Evolutionary conservation across 2,113 vertebrate genomes (phyloP), one percentile per base, ranked within the genome.

Genomic region (Atlantisia rogersi): DNA sequence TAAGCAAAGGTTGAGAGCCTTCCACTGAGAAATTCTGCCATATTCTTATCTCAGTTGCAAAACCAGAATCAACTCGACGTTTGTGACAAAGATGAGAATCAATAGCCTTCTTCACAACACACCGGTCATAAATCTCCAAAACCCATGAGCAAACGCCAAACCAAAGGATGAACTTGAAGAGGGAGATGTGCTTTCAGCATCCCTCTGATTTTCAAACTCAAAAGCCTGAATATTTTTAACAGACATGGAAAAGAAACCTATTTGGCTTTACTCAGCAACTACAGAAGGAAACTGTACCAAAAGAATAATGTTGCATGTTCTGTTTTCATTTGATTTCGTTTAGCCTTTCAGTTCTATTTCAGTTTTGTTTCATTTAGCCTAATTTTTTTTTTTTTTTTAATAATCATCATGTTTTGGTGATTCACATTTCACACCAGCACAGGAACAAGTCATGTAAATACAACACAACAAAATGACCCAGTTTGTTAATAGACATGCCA

Each of bases 401-500:
- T 95, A 94, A 96, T 91, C 93, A 94, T 86, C 94, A 75, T 96
- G 80, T 96, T 95, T 96, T 95, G 88, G 88, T 96, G 95, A 96
- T 94, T 97, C 96, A 97, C 92, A 95, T 92, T 97, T 97, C 96
- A 92, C 96, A 96, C 91, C 83, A 96, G 84, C 89, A 64, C 86
- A 89, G 74, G 88, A 96, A 95, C 95, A 96, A 96, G 88, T 73
- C 83, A 95, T 96, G 95, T 96, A 96, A 96, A 96, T 82, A 96
- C 88, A 96, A 96, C 92, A 93, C 74, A 95, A 91, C 83, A 92
- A 92, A 96, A 95, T 80, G 88, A 96, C 92, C 95, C 86, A 95
- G 88, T 95, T 97, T 95, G 94, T 86, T 96, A 96, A 96, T 5
- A 96, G 94, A 94, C 83, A 84, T 48, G 70, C 86, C 91, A 91